Evolutionary conservation across 2,113 vertebrate species (phyloP).

Genomic region (Clupea harengus): DNA sequence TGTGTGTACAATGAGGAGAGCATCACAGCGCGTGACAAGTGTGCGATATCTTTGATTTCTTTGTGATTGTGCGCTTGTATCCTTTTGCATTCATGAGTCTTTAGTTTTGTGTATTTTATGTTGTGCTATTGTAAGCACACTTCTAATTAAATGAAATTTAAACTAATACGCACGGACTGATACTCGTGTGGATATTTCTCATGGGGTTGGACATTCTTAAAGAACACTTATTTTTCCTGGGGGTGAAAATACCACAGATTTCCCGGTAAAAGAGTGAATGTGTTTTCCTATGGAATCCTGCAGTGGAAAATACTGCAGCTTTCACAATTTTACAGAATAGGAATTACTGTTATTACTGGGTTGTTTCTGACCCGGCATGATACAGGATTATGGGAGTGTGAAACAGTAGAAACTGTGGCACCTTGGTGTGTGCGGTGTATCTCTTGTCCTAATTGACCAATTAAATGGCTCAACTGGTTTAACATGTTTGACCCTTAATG

Average conservation of each 20-base stretch:
- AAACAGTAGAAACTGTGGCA: neutral
- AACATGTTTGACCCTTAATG: slow-evolving; percentile 1
- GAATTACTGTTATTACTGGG: neutral
- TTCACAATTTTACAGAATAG: neutral
- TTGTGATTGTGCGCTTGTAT: neutral
- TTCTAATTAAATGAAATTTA: neutral
- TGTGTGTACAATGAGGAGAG: neutral
- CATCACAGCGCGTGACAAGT: neutral
- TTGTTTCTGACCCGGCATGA: neutral
- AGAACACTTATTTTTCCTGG: too few species aligned
- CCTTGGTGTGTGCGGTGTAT: neutral
- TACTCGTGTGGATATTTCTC: neutral
- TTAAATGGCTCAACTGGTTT: slow-evolving; percentile 5
- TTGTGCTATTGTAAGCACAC: neutral
- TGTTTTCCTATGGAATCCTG: neutral
- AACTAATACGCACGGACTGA: neutral
- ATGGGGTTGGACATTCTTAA: neutral
- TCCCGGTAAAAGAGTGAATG: neutral
- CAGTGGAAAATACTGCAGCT: neutral
- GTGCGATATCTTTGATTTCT: neutral
- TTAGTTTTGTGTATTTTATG: neutral
- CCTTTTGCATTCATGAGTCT: neutral
- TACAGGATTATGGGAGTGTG: neutral
- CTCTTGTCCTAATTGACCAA: neutral
- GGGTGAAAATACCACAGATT: too few species aligned